A percentile compares a stretch with the other conserved stretches of the same genome.
Conservation (phyloP, 2,888 invertebrate genomes). For the Peribatodes rhomboidaria region DNA sequence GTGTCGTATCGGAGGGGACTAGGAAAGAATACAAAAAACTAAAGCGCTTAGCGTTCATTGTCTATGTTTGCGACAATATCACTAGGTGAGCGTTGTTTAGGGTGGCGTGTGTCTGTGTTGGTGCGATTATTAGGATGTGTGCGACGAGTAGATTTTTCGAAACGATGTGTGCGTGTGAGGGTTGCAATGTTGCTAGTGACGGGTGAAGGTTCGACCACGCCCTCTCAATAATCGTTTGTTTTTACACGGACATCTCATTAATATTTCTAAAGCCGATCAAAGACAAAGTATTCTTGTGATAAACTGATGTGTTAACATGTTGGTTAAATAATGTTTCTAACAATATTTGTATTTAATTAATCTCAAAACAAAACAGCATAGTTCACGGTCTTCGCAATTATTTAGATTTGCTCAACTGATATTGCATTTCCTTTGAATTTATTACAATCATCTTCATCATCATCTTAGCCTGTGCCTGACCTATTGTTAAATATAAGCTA, state of each 20-base stretch:
- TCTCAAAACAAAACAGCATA: no score
- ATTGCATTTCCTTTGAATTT: no score
- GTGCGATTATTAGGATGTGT: constrained; percentile 51
- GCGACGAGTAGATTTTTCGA: constrained; percentile 26
- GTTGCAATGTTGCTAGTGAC: constrained; percentile 70
- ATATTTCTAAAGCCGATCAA: constrained; percentile 38
- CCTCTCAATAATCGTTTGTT: constrained; percentile 75
- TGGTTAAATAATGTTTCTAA: neutral
- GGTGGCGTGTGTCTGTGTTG: constrained; percentile 65
- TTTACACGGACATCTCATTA: constrained; percentile 58
- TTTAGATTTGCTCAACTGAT: no score
- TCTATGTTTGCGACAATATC: constrained; percentile 68
- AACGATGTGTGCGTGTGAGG: constrained; percentile 53
- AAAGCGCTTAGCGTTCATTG: constrained; percentile 81
- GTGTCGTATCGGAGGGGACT: constrained; percentile 61
- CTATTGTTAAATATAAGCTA: no score
- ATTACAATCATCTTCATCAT: no score
- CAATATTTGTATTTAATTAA: no score
- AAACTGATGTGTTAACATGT: neutral
- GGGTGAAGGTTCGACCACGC: constrained; percentile 74
- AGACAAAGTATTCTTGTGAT: neutral
- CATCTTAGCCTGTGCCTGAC: no score
- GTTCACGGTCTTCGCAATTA: no score
- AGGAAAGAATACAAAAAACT: constrained; percentile 77
- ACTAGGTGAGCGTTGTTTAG: constrained; percentile 59